Evolutionary conservation across 2,888 invertebrate genomes (phyloP).

Genomic region (Acanthococcus lagerstroemiae): DNA sequence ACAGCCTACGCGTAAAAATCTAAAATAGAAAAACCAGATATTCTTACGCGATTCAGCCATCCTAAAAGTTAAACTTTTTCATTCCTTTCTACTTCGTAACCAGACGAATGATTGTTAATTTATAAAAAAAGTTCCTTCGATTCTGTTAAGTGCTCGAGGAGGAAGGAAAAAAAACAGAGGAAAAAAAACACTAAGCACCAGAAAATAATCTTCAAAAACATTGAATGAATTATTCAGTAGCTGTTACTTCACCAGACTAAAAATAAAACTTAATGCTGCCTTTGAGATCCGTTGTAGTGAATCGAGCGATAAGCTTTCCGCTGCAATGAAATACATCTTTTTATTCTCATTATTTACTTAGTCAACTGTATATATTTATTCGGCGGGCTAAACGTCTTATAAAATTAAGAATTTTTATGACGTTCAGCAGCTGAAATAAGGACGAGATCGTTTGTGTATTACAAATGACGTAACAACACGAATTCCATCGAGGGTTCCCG

Average conservation of each 20-base stretch:
- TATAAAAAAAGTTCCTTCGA: conserved; percentile 10
- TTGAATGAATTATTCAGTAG: conserved; percentile 27
- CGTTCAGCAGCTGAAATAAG: too few relatives aligned
- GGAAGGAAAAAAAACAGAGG: neutral
- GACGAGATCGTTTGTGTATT: too few relatives aligned
- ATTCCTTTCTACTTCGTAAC: too few relatives aligned
- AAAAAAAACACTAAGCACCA: conserved; percentile 24
- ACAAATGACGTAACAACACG: too few relatives aligned
- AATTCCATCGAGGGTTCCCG: too few relatives aligned
- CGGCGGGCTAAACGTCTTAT: conserved; percentile 17
- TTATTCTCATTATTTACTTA: conserved; percentile 16
- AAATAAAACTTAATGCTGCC: conserved; percentile 27
- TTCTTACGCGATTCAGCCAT: too few relatives aligned
- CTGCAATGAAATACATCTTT: conserved; percentile 28
- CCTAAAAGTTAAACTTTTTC: too few relatives aligned
- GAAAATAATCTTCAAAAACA: conserved; percentile 27
- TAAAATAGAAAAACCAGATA: too few relatives aligned
- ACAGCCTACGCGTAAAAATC: too few relatives aligned
- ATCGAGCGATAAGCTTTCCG: conserved; percentile 21
- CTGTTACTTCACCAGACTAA: conserved; percentile 24
- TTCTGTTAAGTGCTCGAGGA: conserved; percentile 11
- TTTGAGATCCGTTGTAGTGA: conserved; percentile 21
- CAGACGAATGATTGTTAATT: neutral
- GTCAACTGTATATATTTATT: conserved; percentile 13
- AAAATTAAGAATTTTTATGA: conserved; percentile 18